A percentile compares a stretch with the other conserved stretches of the same genome.
Conservation (phyloP, 2,888 invertebrate species). For the Carcina quercana region DNA sequence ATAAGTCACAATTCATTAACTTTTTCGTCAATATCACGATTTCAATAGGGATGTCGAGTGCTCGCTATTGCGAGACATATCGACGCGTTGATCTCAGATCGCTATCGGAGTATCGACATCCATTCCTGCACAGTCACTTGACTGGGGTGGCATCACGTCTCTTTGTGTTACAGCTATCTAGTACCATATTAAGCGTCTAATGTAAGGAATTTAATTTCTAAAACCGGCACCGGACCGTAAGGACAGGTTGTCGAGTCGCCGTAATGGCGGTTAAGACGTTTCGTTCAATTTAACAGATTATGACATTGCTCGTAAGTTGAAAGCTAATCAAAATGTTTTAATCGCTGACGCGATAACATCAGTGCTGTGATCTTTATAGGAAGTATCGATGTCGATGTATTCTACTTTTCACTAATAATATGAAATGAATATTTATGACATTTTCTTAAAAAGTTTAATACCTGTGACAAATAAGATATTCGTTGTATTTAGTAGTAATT, state of each 20-base stretch:
- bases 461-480: too few relatives aligned
- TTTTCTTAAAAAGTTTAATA: too few relatives aligned
- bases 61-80: slow-evolving; percentile 61
- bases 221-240: slow-evolving; percentile 43
- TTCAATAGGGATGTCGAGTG: slow-evolving; percentile 69
- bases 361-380: slow-evolving; percentile 37
- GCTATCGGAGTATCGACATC: slow-evolving; percentile 53
- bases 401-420: too few relatives aligned
- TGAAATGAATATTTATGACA: too few relatives aligned
- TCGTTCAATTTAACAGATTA: slow-evolving; percentile 50
- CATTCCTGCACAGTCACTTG: slow-evolving; percentile 71
- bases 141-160: slow-evolving; percentile 68
- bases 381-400: slow-evolving; percentile 23
- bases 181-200: slow-evolving; percentile 67
- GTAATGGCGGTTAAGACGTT: slow-evolving; percentile 59
- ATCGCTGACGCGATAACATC: slow-evolving; percentile 69
- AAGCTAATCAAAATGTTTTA: slow-evolving; percentile 74
- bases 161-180: slow-evolving; percentile 62
- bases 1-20: slow-evolving; percentile 71
- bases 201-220: slow-evolving; percentile 69
- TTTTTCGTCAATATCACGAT: slow-evolving; percentile 64
- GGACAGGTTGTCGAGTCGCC: slow-evolving; percentile 44
- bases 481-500: too few relatives aligned
- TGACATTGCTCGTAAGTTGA: slow-evolving; percentile 70
- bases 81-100: slow-evolving; percentile 64